Evolutionary conservation across 2,888 invertebrate genomes (phyloP).

Genomic region (Nemurella pictetii): DNA sequence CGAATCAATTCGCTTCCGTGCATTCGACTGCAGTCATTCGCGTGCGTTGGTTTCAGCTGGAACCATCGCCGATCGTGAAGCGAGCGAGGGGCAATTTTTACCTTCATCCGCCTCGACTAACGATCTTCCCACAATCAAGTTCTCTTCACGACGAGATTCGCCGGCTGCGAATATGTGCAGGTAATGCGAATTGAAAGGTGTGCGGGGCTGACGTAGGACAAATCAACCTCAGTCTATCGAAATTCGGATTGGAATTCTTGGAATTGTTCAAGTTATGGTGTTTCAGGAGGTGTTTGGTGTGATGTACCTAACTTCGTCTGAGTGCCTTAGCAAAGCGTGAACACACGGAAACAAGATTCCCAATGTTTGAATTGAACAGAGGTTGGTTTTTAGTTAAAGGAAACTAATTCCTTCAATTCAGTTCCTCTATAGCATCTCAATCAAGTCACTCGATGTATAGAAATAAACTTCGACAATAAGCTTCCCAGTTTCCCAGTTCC

Average conservation of each 20-base stretch:
- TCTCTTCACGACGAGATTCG: too few species aligned
- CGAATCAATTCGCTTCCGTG: neutral
- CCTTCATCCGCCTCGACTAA: neutral
- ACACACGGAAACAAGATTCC: too few species aligned
- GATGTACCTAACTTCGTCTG: too few species aligned
- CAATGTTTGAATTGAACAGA: neutral
- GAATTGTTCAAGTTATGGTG: neutral
- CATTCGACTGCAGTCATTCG: neutral
- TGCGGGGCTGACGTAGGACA: neutral
- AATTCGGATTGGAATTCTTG: neutral
- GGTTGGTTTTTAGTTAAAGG: neutral
- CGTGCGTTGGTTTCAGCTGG: too few species aligned
- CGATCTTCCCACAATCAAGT: neutral
- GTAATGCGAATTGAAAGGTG: neutral
- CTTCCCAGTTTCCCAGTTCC: neutral
- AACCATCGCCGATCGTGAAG: neutral
- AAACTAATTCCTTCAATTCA: neutral
- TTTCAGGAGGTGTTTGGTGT: too few species aligned
- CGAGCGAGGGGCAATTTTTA: neutral
- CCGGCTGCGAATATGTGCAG: too few species aligned
- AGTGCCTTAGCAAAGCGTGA: too few species aligned
- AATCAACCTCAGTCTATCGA: neutral
- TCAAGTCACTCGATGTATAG: neutral
- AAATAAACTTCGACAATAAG: neutral
- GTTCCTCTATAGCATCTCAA: neutral